Evolutionary conservation across 2,113 vertebrate genomes (phyloP).

Genomic region (Scalopus aquaticus): DNA sequence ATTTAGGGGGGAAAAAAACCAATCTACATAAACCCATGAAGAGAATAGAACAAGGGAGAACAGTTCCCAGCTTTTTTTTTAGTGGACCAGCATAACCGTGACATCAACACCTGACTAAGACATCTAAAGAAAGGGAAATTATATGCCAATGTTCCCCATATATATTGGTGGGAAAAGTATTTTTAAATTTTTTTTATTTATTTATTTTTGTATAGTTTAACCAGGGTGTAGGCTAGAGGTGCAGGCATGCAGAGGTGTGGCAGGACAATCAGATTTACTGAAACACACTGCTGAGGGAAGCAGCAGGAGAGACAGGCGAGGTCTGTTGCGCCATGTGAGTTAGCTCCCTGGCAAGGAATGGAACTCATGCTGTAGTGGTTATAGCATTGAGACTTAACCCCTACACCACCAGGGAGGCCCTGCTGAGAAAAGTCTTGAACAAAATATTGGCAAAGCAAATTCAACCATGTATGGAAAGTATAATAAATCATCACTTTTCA

Average conservation of each 20-base stretch:
- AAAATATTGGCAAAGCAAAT: conserved; percentile 39
- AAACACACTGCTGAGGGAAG: too few species aligned
- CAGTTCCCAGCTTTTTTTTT: background rate
- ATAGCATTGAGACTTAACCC: too few species aligned
- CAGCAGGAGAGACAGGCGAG: too few species aligned
- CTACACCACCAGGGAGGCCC: too few species aligned
- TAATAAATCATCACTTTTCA: background rate
- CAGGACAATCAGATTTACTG: too few species aligned
- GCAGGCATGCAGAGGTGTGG: too few species aligned
- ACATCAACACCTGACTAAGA: background rate
- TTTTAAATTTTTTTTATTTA: too few species aligned
- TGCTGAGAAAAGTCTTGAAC: background rate
- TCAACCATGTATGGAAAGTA: background rate
- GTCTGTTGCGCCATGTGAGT: too few species aligned
- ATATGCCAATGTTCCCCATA: background rate
- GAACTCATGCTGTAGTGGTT: too few species aligned
- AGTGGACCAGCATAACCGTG: background rate
- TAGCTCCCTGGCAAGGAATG: too few species aligned
- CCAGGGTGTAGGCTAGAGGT: too few species aligned
- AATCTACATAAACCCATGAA: background rate
- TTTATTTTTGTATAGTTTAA: too few species aligned
- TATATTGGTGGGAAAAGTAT: background rate
- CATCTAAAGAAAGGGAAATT: background rate
- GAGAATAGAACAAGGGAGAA: background rate
- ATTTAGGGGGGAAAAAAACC: background rate